Base-by-base conservation (phyloP, 2,113 vertebrate genomes). In the Aramus guarauna region DNA sequence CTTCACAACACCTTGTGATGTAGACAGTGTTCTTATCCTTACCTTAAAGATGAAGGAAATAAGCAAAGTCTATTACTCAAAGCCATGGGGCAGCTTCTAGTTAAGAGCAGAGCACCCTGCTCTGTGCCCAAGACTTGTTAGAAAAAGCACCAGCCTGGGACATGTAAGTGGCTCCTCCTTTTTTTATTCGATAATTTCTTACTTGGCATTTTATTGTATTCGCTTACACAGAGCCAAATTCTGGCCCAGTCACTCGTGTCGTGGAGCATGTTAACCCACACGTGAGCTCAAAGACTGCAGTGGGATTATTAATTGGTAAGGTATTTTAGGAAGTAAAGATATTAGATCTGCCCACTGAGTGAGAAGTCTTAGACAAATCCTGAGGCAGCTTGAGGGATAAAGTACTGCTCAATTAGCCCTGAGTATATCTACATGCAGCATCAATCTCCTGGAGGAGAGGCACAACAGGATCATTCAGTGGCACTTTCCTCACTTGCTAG, bases 301-400 rank as follows among this genome's bases (percentile, higher is more conserved):
- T 32, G 64, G 94, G 96, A 97, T 97, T 96, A 97, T 91, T 97
- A 83, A 86, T 68, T 1, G 36, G 75, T 95, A 97, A 96, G 94
- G 86, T 95, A 96, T 97, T 97, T 96, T 97, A 94, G 90, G 96
- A 97, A 96, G 88, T 96, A 95, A 97, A 96, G 95, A 92, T 95
- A 92, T 94, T 94, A 75, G 85, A 94, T 96, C 92, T 97, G 80
- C 84, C 95, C 94, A 91, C 95, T 97, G 83, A 81, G 95, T 87
- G 92, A 92, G 96, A 74, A 97, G 95, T 94, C 95, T 94, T 97
- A 97, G 85, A 96, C 92, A 97, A 97, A 97, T 97, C 95, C 94
- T 68, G 88, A 85, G 93, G 85, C 85, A 95, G 93, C 88, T 93
- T 93, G 95, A 96, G 77, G 92, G 96, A 97, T 97, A 91, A 96